These are phyloP conservation scores for Halesus radiatus DNA, from an alignment of 1,140 invertebrate species.

Conservation along the genomic window DNA sequence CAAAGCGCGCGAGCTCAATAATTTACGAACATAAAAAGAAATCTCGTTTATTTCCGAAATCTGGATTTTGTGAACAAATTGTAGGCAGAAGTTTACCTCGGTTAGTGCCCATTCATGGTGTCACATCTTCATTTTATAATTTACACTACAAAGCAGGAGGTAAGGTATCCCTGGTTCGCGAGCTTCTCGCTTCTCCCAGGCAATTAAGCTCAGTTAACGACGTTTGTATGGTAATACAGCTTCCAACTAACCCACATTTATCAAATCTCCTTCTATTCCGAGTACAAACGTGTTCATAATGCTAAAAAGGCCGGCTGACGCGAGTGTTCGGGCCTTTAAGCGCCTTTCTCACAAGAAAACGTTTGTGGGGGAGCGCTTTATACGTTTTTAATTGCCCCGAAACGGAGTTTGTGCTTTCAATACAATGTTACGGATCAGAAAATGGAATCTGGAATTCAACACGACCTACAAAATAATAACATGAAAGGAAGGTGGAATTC, in stretches of 20 bases:
- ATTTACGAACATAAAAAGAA: too few relatives aligned
- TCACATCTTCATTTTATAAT: constrained; percentile 10
- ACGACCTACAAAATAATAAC: too few relatives aligned
- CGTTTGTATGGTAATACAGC: constrained; percentile 43
- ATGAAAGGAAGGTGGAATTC: too few relatives aligned
- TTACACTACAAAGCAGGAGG: constrained; percentile 6
- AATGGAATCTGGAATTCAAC: too few relatives aligned
- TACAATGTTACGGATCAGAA: background rate
- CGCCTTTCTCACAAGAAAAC: background rate
- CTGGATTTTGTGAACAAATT: too few relatives aligned
- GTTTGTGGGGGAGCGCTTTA: background rate
- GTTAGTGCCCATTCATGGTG: background rate
- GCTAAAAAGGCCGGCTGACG: constrained; percentile 19
- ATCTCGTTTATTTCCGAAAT: too few relatives aligned
- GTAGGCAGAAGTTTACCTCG: background rate
- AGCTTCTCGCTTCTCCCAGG: background rate
- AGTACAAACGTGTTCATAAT: constrained; percentile 34
- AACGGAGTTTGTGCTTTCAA: background rate
- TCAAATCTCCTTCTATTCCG: constrained; percentile 37
- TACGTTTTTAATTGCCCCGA: constrained; percentile 5
- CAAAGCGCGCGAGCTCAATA: too few relatives aligned
- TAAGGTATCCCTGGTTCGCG: constrained; percentile 12
- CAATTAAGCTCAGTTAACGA: constrained; percentile 44
- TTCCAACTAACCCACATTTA: constrained; percentile 36
- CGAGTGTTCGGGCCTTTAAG: background rate